These are phyloP conservation scores for Acrocephalus scirpaceus DNA, from an alignment of 2,797 vertebrate genomes.

Conservation along the genomic window DNA sequence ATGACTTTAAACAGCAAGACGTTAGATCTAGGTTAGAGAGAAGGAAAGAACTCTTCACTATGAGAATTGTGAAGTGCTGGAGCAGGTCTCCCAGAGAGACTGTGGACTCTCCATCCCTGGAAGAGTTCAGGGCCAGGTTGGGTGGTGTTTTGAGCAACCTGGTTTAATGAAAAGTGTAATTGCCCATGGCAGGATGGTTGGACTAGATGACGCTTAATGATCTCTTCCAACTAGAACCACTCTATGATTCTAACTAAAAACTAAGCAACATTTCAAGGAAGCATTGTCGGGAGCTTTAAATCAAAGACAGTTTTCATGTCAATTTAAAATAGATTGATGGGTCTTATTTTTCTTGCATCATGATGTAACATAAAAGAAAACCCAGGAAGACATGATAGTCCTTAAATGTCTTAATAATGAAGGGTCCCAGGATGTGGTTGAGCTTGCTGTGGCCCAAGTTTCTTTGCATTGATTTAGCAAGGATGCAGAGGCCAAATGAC, in stretches of 20 bases:
- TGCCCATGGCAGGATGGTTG: neutral
- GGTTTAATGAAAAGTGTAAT: neutral
- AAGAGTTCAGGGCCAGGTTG: neutral
- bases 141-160: neutral
- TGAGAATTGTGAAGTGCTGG: neutral
- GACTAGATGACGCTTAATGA: neutral
- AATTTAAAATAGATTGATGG: neutral
- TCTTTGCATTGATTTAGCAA: neutral
- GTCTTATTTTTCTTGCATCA: neutral
- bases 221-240: neutral
- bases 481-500: neutral
- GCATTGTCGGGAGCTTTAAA: neutral
- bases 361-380: neutral
- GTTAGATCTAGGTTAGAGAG: neutral
- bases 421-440: fast-evolving
- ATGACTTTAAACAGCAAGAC: neutral
- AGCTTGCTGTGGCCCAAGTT: neutral
- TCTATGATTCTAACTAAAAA: neutral
- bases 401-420: neutral
- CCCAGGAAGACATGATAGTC: neutral
- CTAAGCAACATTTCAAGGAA: neutral
- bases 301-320: neutral
- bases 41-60: neutral
- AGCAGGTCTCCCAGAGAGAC: neutral
- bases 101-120: too few species aligned